Evolutionary conservation across 2,797 vertebrate genomes (phyloP).

Genomic region (Enteromius radiatus): DNA sequence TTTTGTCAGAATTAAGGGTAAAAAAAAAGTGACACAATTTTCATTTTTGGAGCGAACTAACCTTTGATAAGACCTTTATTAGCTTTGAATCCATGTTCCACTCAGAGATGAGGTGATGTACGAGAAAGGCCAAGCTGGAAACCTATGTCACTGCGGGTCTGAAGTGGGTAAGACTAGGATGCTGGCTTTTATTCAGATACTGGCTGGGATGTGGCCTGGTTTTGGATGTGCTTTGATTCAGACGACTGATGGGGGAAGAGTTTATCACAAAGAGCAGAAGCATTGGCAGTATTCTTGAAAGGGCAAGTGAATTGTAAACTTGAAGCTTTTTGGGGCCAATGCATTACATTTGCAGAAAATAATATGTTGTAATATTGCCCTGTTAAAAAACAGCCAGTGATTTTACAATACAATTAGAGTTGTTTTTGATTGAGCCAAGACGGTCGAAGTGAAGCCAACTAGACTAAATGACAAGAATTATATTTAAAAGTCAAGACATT

Average conservation of each 20-base stretch:
- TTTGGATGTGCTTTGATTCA: slow-evolving; percentile 34
- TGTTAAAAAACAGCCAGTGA: neutral
- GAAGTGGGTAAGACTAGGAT: slow-evolving; percentile 8
- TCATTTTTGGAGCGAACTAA: neutral
- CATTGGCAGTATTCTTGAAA: slow-evolving; percentile 4
- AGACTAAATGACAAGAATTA: slow-evolving; percentile 23
- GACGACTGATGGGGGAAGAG: slow-evolving; percentile 8
- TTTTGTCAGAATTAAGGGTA: neutral
- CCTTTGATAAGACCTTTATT: slow-evolving; percentile 39
- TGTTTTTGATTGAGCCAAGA: slow-evolving; percentile 29
- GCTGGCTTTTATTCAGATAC: slow-evolving; percentile 19
- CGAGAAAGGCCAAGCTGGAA: slow-evolving; percentile 3
- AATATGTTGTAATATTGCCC: neutral
- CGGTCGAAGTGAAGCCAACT: slow-evolving; percentile 12
- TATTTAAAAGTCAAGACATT: slow-evolving; percentile 10
- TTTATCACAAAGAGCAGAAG: slow-evolving; percentile 5
- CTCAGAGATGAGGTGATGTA: neutral
- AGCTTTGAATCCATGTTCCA: slow-evolving; percentile 5
- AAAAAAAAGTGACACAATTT: neutral
- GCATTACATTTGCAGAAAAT: neutral
- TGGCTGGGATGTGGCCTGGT: slow-evolving; percentile 34
- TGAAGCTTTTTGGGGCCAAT: neutral
- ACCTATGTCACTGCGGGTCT: neutral
- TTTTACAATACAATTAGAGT: slow-evolving; percentile 20
- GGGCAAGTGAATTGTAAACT: neutral